Base-by-base conservation (phyloP, 1,140 invertebrate genomes). In the Vanessa atalanta region DNA sequence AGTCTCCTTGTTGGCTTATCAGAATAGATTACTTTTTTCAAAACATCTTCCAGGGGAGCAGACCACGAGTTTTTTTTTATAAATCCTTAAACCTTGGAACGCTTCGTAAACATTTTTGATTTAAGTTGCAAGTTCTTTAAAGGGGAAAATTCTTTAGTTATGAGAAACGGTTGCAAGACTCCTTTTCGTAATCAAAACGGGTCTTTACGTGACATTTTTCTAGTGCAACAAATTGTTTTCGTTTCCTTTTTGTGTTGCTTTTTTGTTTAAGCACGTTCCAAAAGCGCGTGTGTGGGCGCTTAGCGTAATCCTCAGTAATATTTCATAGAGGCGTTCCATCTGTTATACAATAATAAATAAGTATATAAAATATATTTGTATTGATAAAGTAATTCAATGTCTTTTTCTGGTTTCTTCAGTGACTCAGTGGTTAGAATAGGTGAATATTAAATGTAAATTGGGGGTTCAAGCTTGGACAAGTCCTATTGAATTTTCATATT, bases 1-100 rank as follows among this genome's bases (percentile, higher is more conserved):
- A 88, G 81, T 82, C 86, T 90, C 82, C 88, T 88, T 87, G 88
- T 89, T 89, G 88, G 89, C 88, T 92, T 92, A 91, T 91, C 89
- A 86, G 84, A 90, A 89, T 90, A 92, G 90, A 92, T 91, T 91
- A 91, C 90, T 91, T 92, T 82, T 57, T 89, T 91, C 87, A 73
- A 89, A 89, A 90, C 85, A 83, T 87, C 87, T 85, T 90, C 81
- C 72, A 84, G 85, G 84, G 86, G 83, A 84, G 75, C 68, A 77
- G 73, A 79, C 78, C 74, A 77, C 67, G 63, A 71, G 65, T 74
- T 81, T 79, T 85, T 86, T 88, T 86, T 83, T 81, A 80, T 43
- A 43, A 82, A 82, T 83, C 82, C 72, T 83, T 81, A 78, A 83
- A 80, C 72, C 78, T 79, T 71, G 47, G 75, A 75, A 63, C 61